These are phyloP conservation scores for Melangyna quadrimaculata DNA, from an alignment of 2,888 invertebrate genomes.

Conservation along the genomic window DNA sequence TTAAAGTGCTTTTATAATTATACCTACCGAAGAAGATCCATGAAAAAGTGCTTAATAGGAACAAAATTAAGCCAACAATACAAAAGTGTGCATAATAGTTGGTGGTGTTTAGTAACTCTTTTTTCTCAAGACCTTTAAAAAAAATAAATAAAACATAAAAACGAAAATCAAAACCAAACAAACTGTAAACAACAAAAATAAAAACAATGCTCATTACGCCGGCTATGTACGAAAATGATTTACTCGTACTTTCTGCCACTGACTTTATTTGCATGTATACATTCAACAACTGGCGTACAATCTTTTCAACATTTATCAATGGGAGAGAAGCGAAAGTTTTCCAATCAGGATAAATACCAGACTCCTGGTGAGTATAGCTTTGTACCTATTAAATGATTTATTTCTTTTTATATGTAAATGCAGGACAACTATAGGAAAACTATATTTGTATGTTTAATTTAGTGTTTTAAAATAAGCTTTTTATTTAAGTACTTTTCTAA, in stretches of 20 bases:
- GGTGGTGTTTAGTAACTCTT: conserved; percentile 4
- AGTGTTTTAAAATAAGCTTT: neutral
- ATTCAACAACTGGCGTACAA: conserved; percentile 52
- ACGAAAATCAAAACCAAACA: conserved; percentile 11
- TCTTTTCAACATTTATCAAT: conserved; percentile 54
- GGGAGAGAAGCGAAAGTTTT: conserved; percentile 62
- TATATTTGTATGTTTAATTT: neutral
- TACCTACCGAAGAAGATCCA: conserved; percentile 44
- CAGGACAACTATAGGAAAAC: neutral
- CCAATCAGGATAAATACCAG: conserved; percentile 66
- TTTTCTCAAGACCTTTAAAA: conserved; percentile 8
- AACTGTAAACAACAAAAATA: conserved; percentile 36
- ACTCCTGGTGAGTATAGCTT: conserved; percentile 51
- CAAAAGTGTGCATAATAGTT: conserved; percentile 23
- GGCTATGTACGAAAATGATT: conserved; percentile 72
- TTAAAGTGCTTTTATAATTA: conserved; percentile 57
- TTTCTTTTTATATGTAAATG: neutral
- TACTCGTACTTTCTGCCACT: conserved; percentile 69
- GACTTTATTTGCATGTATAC: conserved; percentile 64
- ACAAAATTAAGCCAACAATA: conserved; percentile 18
- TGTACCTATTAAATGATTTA: neutral
- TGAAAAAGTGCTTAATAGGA: conserved; percentile 28
- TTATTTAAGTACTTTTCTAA: no score
- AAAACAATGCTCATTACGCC: conserved; percentile 66
- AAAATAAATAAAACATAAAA: neutral